Evolutionary conservation across 1,140 invertebrate genomes (phyloP).

Genomic region (Sipha flava): DNA sequence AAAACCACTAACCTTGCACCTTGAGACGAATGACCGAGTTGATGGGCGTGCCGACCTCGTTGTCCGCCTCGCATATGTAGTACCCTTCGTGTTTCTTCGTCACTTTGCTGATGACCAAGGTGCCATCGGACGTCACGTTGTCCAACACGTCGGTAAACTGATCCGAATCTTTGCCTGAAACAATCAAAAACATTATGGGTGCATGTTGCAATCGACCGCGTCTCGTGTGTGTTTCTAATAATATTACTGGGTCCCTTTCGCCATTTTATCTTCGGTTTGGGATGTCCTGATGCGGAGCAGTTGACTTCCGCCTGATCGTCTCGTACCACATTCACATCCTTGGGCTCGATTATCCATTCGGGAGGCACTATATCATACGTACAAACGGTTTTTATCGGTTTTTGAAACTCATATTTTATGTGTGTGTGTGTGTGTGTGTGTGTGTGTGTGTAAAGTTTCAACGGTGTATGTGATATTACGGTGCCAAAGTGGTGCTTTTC

Average conservation of each 20-base stretch:
- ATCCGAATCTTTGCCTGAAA: slow-evolving; percentile 20
- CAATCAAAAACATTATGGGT: too few relatives aligned
- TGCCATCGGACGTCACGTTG: slow-evolving; percentile 39
- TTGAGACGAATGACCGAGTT: slow-evolving; percentile 57
- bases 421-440: background rate
- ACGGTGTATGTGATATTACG: background rate
- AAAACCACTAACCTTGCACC: slow-evolving; percentile 52
- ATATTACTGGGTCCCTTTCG: slow-evolving; percentile 44
- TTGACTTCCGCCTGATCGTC: slow-evolving; percentile 37
- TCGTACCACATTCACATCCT: slow-evolving; percentile 45
- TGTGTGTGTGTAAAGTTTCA: background rate
- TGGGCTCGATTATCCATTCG: slow-evolving; percentile 50
- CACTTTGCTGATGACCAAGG: slow-evolving; percentile 50
- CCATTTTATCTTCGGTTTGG: slow-evolving; percentile 48
- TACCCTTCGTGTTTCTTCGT: slow-evolving; percentile 51
- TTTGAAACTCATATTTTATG: background rate
- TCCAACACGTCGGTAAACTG: slow-evolving; percentile 23
- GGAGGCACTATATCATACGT: slow-evolving; percentile 48
- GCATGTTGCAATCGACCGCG: too few relatives aligned
- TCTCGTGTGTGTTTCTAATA: too few relatives aligned
- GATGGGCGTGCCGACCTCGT: slow-evolving; percentile 55
- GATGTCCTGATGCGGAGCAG: slow-evolving; percentile 49
- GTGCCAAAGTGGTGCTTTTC: background rate
- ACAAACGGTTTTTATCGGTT: background rate
- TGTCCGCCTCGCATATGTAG: slow-evolving; percentile 55